These are phyloP conservation scores for Sebastes iracundus DNA, from an alignment of 2,797 vertebrate species.

Conservation along the genomic window DNA sequence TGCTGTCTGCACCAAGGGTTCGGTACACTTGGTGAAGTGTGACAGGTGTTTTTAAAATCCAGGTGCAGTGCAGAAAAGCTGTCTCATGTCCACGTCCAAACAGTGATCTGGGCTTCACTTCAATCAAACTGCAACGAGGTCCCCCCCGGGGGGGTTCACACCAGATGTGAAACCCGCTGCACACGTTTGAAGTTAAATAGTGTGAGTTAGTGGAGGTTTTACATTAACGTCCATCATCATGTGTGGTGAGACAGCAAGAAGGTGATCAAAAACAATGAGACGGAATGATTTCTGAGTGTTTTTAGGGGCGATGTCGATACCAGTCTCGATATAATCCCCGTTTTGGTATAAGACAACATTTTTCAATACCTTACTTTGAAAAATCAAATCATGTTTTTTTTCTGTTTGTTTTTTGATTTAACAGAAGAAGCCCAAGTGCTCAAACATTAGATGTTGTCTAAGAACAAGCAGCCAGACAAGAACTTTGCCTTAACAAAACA, in stretches of 20 bases:
- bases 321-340: not conserved
- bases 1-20: constrained; percentile 11
- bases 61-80: constrained; percentile 43
- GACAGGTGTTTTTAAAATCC: constrained; percentile 65
- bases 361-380: too few relatives aligned
- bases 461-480: too few relatives aligned
- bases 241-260: not conserved
- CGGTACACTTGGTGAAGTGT: constrained; percentile 42
- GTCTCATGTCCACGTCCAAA: constrained; percentile 41
- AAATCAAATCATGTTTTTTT: too few relatives aligned
- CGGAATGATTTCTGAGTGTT: too few relatives aligned
- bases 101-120: constrained; percentile 48
- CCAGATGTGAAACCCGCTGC: constrained; percentile 50
- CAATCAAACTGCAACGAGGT: constrained; percentile 43
- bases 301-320: not conserved
- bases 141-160: constrained; percentile 17
- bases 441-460: too few relatives aligned
- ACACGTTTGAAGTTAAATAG: constrained; percentile 24
- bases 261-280: not conserved
- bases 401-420: not conserved
- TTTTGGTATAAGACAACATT: not conserved
- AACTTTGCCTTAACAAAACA: not conserved
- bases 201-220: constrained; percentile 1
- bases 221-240: constrained; percentile 11
- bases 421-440: not conserved